Percentiles rank a stretch among this genome's conserved stretches.
Evolutionary conservation across 2,113 vertebrate genomes (phyloP).

Genomic region (Microtus ochrogaster): DNA sequence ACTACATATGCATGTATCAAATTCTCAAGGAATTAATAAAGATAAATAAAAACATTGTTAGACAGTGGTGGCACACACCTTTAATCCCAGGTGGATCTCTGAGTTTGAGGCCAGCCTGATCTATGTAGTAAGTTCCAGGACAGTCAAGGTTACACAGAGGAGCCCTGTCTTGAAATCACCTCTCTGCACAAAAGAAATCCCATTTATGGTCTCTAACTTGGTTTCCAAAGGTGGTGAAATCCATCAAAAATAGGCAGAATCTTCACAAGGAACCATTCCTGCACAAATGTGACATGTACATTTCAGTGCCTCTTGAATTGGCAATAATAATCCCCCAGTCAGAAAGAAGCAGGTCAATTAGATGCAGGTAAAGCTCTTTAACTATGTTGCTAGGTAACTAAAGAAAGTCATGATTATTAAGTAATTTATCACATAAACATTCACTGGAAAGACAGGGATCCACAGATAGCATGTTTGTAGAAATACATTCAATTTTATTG

Average conservation of each 20-base stretch:
- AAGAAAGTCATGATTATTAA: slow-evolving; percentile 37
- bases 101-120: neutral
- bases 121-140: neutral
- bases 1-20: neutral
- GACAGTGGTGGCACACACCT: neutral
- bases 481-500: neutral
- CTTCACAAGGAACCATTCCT: neutral
- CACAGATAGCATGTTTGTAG: neutral
- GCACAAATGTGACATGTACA: neutral
- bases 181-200: neutral
- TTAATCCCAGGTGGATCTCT: neutral
- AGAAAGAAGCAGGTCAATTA: slow-evolving; percentile 1
- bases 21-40: neutral
- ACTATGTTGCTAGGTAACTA: slow-evolving; percentile 7
- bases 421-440: slow-evolving; percentile 26
- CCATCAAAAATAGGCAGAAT: neutral
- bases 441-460: neutral
- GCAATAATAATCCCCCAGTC: neutral
- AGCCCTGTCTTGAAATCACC: neutral
- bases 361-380: neutral
- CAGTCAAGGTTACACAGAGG: too few species aligned
- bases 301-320: neutral
- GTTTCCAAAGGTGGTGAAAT: neutral
- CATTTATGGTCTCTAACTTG: neutral
- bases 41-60: neutral